These are phyloP conservation scores for Chaetura pelagica DNA, from an alignment of 2,113 vertebrate genomes.

Conservation along the genomic window DNA sequence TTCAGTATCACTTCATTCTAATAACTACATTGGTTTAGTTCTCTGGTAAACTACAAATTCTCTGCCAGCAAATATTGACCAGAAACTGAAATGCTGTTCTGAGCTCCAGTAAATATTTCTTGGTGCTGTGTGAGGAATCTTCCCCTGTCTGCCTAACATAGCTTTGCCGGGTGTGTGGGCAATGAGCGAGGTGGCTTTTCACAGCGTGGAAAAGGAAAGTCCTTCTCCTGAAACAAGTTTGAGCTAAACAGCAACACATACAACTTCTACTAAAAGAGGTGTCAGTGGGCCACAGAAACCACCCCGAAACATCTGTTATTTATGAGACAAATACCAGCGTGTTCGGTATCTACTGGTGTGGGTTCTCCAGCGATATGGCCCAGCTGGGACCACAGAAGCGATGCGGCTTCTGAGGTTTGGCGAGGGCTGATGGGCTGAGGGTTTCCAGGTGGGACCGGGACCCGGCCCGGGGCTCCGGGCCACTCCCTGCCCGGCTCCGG, in stretches of 20 bases:
- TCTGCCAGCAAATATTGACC: neutral
- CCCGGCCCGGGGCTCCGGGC: neutral
- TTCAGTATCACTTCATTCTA: neutral
- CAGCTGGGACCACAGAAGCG: neutral
- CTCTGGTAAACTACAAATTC: neutral
- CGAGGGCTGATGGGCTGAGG: neutral
- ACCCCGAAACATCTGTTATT: neutral
- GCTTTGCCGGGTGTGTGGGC: slow-evolving; percentile 36
- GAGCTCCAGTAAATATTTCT: slow-evolving; percentile 20
- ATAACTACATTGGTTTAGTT: neutral
- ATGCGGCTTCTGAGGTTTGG: neutral
- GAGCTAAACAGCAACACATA: neutral
- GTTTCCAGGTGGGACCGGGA: neutral
- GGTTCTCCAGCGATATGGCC: neutral
- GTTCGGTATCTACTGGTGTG: accelerated
- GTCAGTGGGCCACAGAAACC: neutral
- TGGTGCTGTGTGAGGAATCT: slow-evolving; percentile 5
- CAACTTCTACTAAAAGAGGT: neutral
- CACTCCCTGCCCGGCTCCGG: too few relatives aligned
- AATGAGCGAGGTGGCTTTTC: slow-evolving; percentile 35
- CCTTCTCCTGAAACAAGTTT: slow-evolving; percentile 25
- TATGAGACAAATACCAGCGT: neutral
- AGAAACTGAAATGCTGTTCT: neutral
- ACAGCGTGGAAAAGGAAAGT: slow-evolving; percentile 39
- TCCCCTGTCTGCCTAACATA: slow-evolving; percentile 27